Evolutionary conservation across 2,888 invertebrate genomes (phyloP), one percentile per base, ranked within the genome.

Genomic region (Nomada goodeniana): DNA sequence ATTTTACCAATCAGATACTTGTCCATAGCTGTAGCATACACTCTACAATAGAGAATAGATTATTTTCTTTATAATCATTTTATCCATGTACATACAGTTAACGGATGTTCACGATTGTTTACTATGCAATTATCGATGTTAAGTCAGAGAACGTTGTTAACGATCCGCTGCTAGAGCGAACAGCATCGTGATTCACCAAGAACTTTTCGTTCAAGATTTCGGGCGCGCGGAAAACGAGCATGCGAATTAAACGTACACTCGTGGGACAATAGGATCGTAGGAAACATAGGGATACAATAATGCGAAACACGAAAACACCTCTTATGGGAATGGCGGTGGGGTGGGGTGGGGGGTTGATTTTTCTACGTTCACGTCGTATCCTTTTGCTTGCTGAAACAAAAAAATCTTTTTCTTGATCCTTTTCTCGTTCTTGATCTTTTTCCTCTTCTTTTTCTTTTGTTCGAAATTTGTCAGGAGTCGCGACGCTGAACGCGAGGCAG

Each of bases 31-130:
- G 86, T 90, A 89, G 85, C 74, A 75, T 82, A 68, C 74, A 68
- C 74, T 86, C 83, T 88, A 70, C 69, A 76, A 88, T 86, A 89
- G 80, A 86, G 77, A 63, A 80, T 82, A 88, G 85, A 76, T 73
- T 78, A 63, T 64, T 76, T 69, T 81, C 70, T 74, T 64, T 70
- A 50, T 72, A 47, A 76, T 50, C 10, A 83, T 84, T 18, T 72
- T 61, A 71, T 84, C 85, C 82, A 88, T 88, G 88, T 89, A 89
- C 74, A 89, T 86, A 89, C 47, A 84, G 52, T 63, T 55, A 36
- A 64, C 50, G 76, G 72, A 64, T 79, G 53, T 74, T 74, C 26
- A 70, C 76, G 65, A 77, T 60, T 18, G 11, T 47, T 47, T 50
- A 42, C 44, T 11, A 36, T 15, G 65, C 59, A 44, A n/a, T 36